A percentile compares a stretch with the other conserved stretches of the same genome.
Conservation (phyloP, 2,113 vertebrate genomes). For the Potamarius usumacintae region DNA sequence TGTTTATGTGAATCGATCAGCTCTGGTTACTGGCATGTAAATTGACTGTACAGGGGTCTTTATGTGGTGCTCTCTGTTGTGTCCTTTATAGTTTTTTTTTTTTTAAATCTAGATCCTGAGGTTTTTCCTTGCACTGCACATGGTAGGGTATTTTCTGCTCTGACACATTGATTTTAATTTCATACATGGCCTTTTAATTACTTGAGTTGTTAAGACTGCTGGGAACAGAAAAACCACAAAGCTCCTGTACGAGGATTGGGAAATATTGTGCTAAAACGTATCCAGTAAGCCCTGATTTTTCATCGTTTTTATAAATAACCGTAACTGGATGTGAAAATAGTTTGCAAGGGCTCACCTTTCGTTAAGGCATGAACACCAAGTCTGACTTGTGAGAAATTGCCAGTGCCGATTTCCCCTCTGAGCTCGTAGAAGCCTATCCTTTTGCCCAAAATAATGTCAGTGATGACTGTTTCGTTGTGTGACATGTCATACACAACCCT, state of each 20-base stretch:
- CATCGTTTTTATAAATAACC: background rate
- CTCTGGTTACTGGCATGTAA: constrained; percentile 3
- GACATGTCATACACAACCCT: constrained; percentile 71
- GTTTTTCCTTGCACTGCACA: background rate
- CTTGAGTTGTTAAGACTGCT: background rate
- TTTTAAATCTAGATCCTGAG: background rate
- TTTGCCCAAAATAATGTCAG: constrained; percentile 68
- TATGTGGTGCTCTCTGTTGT: background rate
- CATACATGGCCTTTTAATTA: background rate
- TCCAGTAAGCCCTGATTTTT: background rate
- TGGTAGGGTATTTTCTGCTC: background rate
- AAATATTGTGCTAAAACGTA: background rate
- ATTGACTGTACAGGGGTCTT: background rate
- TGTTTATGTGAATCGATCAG: constrained; percentile 37
- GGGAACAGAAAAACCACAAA: background rate
- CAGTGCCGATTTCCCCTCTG: constrained; percentile 72
- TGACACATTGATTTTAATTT: background rate
- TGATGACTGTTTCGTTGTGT: constrained; percentile 65
- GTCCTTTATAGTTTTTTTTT: background rate
- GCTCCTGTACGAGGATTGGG: background rate
- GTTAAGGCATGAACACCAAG: constrained; percentile 74
- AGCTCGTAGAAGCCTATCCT: constrained; percentile 77
- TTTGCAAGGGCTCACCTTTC: constrained; percentile 66
- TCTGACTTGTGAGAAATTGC: constrained; percentile 76
- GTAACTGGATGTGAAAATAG: background rate